Conservation (phyloP, 2,888 invertebrate genomes). For the Argynnis bischoffii region DNA sequence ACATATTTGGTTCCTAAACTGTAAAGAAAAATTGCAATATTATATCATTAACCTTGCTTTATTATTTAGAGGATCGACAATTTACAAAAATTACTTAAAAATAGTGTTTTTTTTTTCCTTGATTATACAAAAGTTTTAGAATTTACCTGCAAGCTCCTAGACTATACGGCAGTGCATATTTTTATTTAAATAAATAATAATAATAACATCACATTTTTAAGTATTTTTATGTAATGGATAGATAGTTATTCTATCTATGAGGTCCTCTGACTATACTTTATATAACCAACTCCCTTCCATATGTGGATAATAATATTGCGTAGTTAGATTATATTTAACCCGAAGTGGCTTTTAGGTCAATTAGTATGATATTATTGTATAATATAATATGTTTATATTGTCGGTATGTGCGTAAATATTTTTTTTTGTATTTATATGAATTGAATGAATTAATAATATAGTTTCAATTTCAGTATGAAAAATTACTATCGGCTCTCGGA, state of each 20-base stretch:
- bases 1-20: constrained; percentile 33
- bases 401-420: constrained; percentile 11
- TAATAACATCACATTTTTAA: neutral
- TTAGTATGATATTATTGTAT: constrained; percentile 49
- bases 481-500: neutral
- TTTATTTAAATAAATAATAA: no score
- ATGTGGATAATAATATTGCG: constrained; percentile 58
- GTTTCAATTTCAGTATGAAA: neutral
- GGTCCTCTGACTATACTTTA: neutral
- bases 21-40: neutral
- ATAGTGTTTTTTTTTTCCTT: no score
- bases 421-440: neutral
- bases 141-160: no score
- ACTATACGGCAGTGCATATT: no score
- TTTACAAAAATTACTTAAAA: no score
- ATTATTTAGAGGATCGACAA: no score
- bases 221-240: neutral
- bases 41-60: no score
- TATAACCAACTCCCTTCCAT: constrained; percentile 57
- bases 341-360: constrained; percentile 76
- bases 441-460: no score
- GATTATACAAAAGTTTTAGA: no score
- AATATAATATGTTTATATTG: constrained; percentile 7
- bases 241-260: neutral
- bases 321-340: constrained; percentile 45